Evolutionary conservation across 2,113 vertebrate genomes (phyloP).

Genomic region (Zosterops japonicus): DNA sequence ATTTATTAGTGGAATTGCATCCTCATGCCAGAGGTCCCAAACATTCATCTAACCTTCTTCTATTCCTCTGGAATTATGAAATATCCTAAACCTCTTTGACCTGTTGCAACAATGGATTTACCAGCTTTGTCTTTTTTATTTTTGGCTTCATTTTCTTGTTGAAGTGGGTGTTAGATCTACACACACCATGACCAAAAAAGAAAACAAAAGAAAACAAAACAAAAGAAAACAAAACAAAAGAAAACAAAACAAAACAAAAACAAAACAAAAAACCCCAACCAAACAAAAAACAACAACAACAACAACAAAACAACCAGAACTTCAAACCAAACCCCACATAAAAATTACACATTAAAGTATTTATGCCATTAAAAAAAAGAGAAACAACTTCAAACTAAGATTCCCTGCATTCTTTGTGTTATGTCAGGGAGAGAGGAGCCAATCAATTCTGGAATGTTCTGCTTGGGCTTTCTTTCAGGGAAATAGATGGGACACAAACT

Average conservation of each 20-base stretch:
- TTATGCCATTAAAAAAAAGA: neutral
- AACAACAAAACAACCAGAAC: too few relatives aligned
- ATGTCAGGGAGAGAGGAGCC: neutral
- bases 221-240: too few relatives aligned
- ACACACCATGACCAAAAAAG: neutral
- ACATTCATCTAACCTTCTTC: neutral
- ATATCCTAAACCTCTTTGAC: neutral
- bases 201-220: too few relatives aligned
- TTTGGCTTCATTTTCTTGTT: neutral
- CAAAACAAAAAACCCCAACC: too few relatives aligned
- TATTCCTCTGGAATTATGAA: neutral
- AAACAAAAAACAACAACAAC: too few relatives aligned
- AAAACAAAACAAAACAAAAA: too few relatives aligned
- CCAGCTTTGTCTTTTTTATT: neutral
- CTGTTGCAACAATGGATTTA: neutral
- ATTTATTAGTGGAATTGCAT: neutral
- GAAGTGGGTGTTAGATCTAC: neutral
- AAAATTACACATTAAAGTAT: neutral
- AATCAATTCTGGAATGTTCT: neutral
- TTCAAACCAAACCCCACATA: neutral
- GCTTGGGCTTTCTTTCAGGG: neutral
- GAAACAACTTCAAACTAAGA: neutral
- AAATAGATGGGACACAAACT: neutral
- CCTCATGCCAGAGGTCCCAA: neutral
- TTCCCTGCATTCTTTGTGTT: neutral